phyloP scores from a whole-genome alignment of 2,797 vertebrate species.

The Acipenser transmontanus region DNA sequence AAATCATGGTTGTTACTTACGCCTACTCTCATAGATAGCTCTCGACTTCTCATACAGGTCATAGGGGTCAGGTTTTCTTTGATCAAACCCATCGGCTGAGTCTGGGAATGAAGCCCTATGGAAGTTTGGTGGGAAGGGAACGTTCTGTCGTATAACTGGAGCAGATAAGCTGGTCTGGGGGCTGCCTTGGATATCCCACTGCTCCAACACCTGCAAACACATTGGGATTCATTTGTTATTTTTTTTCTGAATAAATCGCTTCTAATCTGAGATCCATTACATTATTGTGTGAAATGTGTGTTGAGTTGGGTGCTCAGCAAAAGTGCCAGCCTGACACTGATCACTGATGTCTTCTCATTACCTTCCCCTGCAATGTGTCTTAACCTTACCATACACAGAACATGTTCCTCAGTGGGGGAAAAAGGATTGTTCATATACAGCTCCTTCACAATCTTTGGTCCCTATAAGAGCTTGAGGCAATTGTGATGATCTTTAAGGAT shows the following conservation, averaged over 20 bases:
- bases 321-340: no score
- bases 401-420: no score
- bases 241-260: not conserved
- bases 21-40: conserved; percentile 98
- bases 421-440: no score
- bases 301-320: no score
- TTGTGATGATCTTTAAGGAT: no score
- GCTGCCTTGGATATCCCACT: conserved; percentile 89
- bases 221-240: conserved; percentile 41
- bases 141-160: conserved; percentile 75
- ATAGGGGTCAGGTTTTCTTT: conserved; percentile 87
- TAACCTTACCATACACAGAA: no score
- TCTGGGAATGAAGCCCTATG: conserved; percentile 88
- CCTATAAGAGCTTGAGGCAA: no score
- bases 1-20: conserved; percentile 69
- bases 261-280: not conserved
- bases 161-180: conserved; percentile 83
- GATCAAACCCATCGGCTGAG: conserved; percentile 84
- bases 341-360: no score
- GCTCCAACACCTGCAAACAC: conserved; percentile 88
- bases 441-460: no score
- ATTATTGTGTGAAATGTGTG: no score
- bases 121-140: conserved; percentile 78
- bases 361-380: no score
- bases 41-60: conserved; percentile 96